Base-by-base conservation (phyloP, 2,797 vertebrate species). In the Cuculus canorus region DNA sequence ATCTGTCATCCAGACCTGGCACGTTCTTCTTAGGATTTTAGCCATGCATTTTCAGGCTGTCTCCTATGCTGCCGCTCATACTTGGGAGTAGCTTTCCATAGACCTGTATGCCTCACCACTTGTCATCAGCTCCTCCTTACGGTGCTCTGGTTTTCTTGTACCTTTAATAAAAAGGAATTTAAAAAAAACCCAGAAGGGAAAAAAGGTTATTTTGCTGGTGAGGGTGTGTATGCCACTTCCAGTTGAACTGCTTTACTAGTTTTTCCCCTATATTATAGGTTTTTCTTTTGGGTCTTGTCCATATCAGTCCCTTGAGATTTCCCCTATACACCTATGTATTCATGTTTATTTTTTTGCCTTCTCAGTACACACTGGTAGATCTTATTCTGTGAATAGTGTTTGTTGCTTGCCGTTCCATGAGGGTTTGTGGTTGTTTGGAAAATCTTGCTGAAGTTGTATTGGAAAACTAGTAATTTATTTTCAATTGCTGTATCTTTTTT, bases 91-190 rank as follows among this genome's bases (percentile, higher is more conserved):
- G 48, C 33, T 82, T 68, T 45, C 43, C 12, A 3, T 35, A 50
- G 41, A 45, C 25, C 17, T 1, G 5, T 15, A 18, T 82, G 41
- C 24, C 30, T 63, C 13, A 13, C 33, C 1, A 2, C 23, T 71
- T 1, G 0, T 76, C 0, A 1, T 75, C 45, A 54, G 13, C 9
- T 3, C 10, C 19, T 60, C 18, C 10, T 28, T 72, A 28, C 16
- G 27, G 35, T 35, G 43, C 59, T 47, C 30, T 90, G 32, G 6
- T 75, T 23, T 14, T 63, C 50, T 69, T 0, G 1, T 33, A 68
- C 17, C 24, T 72, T 68, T 45, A 82, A 33, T 24, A 66, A 80
- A 75, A 75, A 50, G 25, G 15, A 45, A 43, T 32, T 64, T 39
- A 1, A 10, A 45, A 75, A 66, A 66, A 73, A 37, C 5, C 5